These are phyloP conservation scores for Pygmarrhopalites habei DNA, from an alignment of 1,140 invertebrate genomes.

Conservation along the genomic window DNA sequence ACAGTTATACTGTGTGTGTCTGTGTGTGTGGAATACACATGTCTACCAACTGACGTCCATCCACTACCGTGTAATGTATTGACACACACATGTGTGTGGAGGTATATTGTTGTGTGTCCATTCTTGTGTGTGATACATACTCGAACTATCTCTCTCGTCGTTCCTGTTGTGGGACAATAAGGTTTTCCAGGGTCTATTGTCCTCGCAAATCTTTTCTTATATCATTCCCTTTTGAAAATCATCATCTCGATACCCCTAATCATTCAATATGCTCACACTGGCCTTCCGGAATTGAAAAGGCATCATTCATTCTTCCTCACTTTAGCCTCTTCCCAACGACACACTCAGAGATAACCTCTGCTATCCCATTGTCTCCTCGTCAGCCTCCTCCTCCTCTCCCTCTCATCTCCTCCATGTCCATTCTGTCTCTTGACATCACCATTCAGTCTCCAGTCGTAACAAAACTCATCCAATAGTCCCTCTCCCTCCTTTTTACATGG, in stretches of 20 bases:
- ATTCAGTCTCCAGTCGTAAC: too few relatives aligned
- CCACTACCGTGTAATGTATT: neutral
- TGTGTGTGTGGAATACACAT: too few relatives aligned
- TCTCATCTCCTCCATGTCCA: too few relatives aligned
- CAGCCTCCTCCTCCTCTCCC: neutral
- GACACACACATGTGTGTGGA: too few relatives aligned
- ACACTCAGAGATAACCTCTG: neutral
- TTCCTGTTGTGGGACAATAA: conserved; percentile 13
- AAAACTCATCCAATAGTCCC: too few relatives aligned
- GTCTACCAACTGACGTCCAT: neutral
- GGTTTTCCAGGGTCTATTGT: conserved; percentile 16
- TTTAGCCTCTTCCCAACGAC: conserved; percentile 2
- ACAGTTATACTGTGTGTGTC: neutral
- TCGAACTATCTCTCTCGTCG: neutral
- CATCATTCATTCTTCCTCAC: conserved; percentile 23
- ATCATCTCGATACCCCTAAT: conserved; percentile 38
- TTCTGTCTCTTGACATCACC: conserved; percentile 9
- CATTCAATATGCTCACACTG: conserved; percentile 34
- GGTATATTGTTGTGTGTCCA: too few relatives aligned
- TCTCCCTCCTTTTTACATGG: neutral
- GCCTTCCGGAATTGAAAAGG: conserved; percentile 36
- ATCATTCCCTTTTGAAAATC: conserved; percentile 30
- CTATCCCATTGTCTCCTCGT: conserved; percentile 13
- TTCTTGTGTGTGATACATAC: neutral
- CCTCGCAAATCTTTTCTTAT: conserved; percentile 22